A percentile compares a stretch with the other conserved stretches of the same genome.
Evolutionary conservation across 2,888 invertebrate species (phyloP).

Genomic region (Agapetus fuscipes): DNA sequence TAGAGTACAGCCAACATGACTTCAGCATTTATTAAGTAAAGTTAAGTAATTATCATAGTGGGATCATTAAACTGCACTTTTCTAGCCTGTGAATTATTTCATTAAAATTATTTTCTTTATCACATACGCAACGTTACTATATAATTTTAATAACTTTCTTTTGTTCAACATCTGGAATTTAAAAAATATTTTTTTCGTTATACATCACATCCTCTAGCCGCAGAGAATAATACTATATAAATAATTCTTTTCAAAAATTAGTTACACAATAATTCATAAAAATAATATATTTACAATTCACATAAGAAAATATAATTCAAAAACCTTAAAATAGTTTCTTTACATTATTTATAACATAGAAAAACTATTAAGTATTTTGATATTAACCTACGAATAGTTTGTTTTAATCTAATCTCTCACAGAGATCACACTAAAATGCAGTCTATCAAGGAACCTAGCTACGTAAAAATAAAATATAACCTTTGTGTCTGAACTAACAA

Average conservation of each 20-base stretch:
- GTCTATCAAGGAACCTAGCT: slow-evolving; percentile 22
- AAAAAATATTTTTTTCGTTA: slow-evolving; percentile 9
- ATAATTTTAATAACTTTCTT: slow-evolving; percentile 7
- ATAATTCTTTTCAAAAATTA: too few species aligned
- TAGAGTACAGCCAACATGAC: too few species aligned
- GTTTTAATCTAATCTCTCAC: slow-evolving; percentile 18
- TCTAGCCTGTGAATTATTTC: too few species aligned
- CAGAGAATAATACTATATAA: too few species aligned
- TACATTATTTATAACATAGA: neutral
- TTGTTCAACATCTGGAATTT: slow-evolving; percentile 15
- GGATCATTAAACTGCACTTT: too few species aligned
- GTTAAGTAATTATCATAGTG: too few species aligned
- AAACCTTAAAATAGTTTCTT: neutral
- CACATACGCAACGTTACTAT: too few species aligned
- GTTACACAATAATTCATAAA: too few species aligned
- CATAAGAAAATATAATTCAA: slow-evolving; percentile 2
- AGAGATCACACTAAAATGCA: slow-evolving; percentile 22
- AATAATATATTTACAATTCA: slow-evolving; percentile 1
- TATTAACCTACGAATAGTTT: slow-evolving; percentile 3
- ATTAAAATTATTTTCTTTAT: too few species aligned
- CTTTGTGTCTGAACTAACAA: too few species aligned
- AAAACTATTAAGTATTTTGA: neutral
- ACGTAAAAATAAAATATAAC: slow-evolving; percentile 10
- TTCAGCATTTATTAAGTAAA: too few species aligned
- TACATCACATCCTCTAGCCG: too few species aligned